Base-by-base conservation (phyloP, 1,140 invertebrate species). In the Zaprionus inermis region DNA sequence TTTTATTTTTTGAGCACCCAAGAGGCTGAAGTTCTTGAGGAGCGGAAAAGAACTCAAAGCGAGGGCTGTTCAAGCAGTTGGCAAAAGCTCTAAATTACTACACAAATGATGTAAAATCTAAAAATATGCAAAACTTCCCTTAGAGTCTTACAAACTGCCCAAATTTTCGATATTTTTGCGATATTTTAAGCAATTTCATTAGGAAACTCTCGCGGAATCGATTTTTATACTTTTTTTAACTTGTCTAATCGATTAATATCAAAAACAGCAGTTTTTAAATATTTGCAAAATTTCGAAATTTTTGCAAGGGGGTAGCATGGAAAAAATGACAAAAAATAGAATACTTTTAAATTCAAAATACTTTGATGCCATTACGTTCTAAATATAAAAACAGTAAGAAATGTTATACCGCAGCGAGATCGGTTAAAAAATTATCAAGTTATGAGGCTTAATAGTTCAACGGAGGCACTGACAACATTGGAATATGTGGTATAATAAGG, bases 21-120 rank as follows among this genome's bases (percentile, higher is more conserved):
- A n/a, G 38, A 65, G 52, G 52, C 82, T 66, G 67, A 72, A 54
- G 63, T 72, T 74, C 78, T 64, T 52, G 36, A 36, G 41, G 54
- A 61, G 60, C 72, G 51, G 41, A 76, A 44, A 38, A 52, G 28
- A 44, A 32, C 38, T 51, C 20, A n/a, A 12, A 32, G 16, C 72
- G 76, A 75, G 76, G 72, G 76, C 12, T 22, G 49, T 2, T 10
- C 5, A 5, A 51, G 16, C 11, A 38, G 9, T 36, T 54, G 2
- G 5, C 10, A 7, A 22, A 6, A 38, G 12, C n/a, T 22, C 20
- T 0, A n/a, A 12, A 1, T 10, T 0, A 46, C 7, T n/a, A n/a
- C n/a, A n/a, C n/a, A n/a, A n/a, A n/a, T n/a, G n/a, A n/a, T n/a
- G n/a, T n/a, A n/a, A n/a, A n/a, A n/a, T n/a, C n/a, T n/a, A n/a